phyloP scores from a whole-genome alignment of 1,140 invertebrate genomes.

The Panagrolaimus sp. region DNA sequence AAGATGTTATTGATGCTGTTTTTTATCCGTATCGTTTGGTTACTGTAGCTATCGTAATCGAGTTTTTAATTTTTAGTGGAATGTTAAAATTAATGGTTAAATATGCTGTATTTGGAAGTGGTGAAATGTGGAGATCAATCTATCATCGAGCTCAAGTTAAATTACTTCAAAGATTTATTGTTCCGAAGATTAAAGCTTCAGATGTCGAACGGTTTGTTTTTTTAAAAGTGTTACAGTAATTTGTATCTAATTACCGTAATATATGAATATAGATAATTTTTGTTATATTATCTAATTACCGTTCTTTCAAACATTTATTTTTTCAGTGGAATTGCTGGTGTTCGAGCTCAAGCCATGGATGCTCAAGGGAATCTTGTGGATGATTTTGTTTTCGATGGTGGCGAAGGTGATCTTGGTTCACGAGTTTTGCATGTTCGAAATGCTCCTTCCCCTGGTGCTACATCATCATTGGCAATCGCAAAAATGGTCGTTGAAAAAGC shows the following conservation, averaged over 20 bases:
- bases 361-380: slow-evolving; percentile 81
- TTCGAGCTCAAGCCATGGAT: slow-evolving; percentile 91
- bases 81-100: slow-evolving; percentile 77
- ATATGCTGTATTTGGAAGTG: slow-evolving; percentile 73
- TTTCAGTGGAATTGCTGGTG: slow-evolving; percentile 77
- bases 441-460: slow-evolving; percentile 84
- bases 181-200: slow-evolving; percentile 70
- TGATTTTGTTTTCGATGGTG: slow-evolving; percentile 89
- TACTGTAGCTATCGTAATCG: slow-evolving; percentile 5
- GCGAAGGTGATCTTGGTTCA: slow-evolving; percentile 67
- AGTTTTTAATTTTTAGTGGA: slow-evolving; percentile 68
- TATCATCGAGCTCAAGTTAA: slow-evolving; percentile 73
- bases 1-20: slow-evolving; percentile 75
- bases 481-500: slow-evolving; percentile 83
- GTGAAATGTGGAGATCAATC: slow-evolving; percentile 77
- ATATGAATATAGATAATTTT: no score
- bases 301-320: slow-evolving; percentile 19
- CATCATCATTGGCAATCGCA: slow-evolving; percentile 90
- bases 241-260: not conserved
- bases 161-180: slow-evolving; percentile 73
- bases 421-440: slow-evolving; percentile 88
- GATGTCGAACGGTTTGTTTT: slow-evolving; percentile 67
- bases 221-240: not conserved
- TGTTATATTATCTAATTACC: not conserved
- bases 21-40: slow-evolving; percentile 61